Evolutionary conservation across 2,888 invertebrate genomes (phyloP).

Genomic region (Sarcophaga variegata): DNA sequence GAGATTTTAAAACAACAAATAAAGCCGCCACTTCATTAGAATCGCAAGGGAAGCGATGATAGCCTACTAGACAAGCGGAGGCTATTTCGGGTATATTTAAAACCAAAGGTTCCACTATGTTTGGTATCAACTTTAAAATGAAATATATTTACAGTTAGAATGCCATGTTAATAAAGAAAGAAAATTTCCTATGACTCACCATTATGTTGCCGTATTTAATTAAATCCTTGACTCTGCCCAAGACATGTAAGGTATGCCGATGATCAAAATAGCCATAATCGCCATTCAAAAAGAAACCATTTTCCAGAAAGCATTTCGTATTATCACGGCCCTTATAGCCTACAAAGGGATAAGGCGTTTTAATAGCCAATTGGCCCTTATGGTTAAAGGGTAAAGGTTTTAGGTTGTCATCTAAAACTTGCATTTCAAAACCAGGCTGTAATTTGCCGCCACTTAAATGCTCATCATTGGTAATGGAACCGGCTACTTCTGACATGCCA

Average conservation of each 20-base stretch:
- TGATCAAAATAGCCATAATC: constrained; percentile 69
- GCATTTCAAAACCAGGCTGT: constrained; percentile 60
- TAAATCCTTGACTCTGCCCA: constrained; percentile 62
- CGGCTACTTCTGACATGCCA: constrained; percentile 70
- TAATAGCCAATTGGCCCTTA: constrained; percentile 65
- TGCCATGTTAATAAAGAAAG: background rate
- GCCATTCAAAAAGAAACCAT: constrained; percentile 66
- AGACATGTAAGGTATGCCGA: constrained; percentile 56
- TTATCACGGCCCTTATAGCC: constrained; percentile 57
- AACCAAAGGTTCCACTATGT: constrained; percentile 62
- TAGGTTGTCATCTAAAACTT: constrained; percentile 63
- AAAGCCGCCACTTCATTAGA: constrained; percentile 60
- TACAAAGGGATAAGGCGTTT: constrained; percentile 62
- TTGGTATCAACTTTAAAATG: constrained; percentile 66
- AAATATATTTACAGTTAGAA: background rate
- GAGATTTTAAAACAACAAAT: constrained; percentile 51
- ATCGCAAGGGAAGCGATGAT: constrained; percentile 1
- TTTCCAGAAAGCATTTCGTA: constrained; percentile 34
- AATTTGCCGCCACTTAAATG: constrained; percentile 62
- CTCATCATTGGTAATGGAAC: constrained; percentile 66
- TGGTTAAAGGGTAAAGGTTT: constrained; percentile 59
- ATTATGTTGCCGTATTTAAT: constrained; percentile 52
- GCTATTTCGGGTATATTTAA: constrained; percentile 52
- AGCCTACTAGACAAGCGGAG: constrained; percentile 60
- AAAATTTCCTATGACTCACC: constrained; percentile 51